These are phyloP conservation scores for Thymelicus acteon DNA, from an alignment of 2,888 invertebrate genomes.

Conservation along the genomic window DNA sequence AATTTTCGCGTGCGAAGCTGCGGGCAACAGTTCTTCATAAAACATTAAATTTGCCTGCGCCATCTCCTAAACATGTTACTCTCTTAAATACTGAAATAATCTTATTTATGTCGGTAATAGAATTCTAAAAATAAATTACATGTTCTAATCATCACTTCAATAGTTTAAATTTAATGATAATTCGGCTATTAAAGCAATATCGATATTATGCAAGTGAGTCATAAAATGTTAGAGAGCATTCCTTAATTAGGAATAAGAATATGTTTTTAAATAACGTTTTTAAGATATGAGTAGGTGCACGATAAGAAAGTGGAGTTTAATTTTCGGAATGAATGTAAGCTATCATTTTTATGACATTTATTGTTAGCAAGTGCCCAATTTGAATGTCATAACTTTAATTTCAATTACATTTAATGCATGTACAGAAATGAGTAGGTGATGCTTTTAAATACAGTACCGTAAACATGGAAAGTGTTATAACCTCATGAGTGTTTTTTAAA, in stretches of 20 bases:
- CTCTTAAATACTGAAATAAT: not conserved
- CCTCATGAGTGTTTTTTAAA: conserved; percentile 3
- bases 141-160: not conserved
- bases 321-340: conserved; percentile 11
- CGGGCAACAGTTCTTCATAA: too few species aligned
- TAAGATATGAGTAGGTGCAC: conserved; percentile 4
- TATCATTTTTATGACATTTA: conserved; percentile 31
- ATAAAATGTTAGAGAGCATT: conserved; percentile 28
- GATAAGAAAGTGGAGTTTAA: conserved; percentile 19
- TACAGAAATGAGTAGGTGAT: conserved; percentile 12
- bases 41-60: too few species aligned
- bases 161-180: conserved; percentile 14
- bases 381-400: conserved; percentile 36
- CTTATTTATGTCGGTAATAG: not conserved
- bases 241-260: conserved; percentile 30
- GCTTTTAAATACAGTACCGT: conserved; percentile 29
- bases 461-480: conserved; percentile 21
- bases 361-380: conserved; percentile 26
- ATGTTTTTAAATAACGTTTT: not conserved
- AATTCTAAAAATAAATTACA: conserved; percentile 8
- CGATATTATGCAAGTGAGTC: conserved; percentile 11
- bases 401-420: conserved; percentile 24
- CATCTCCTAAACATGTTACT: too few species aligned
- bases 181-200: not conserved
- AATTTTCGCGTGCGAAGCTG: too few species aligned